Evolutionary conservation across 1,140 invertebrate genomes (phyloP).

Genomic region (Neodiprion virginianus): DNA sequence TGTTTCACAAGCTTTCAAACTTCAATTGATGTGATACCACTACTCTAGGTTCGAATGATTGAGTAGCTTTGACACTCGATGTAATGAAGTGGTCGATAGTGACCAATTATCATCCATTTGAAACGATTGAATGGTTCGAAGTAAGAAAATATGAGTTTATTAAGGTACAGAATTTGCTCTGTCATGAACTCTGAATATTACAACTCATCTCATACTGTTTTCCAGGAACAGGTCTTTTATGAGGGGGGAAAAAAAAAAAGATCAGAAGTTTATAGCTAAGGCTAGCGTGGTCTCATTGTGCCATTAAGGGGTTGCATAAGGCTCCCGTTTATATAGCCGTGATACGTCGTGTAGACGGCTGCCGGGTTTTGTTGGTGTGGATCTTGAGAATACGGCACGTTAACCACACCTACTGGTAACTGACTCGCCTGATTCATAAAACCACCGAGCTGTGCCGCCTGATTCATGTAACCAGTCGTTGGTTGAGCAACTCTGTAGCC

Average conservation of each 20-base stretch:
- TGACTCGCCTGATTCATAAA: conserved; percentile 82
- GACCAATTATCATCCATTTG: too few relatives aligned
- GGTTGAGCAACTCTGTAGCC: conserved; percentile 72
- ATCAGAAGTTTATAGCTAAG: conserved; percentile 19
- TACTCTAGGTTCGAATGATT: too few relatives aligned
- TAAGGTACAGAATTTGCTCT: too few relatives aligned
- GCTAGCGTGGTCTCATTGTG: conserved; percentile 69
- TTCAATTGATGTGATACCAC: neutral
- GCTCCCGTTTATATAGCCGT: conserved; percentile 75
- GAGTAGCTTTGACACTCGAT: too few relatives aligned
- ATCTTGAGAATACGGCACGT: conserved; percentile 66
- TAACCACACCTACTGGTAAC: conserved; percentile 71
- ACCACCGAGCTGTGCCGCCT: conserved; percentile 72
- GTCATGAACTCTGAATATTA: neutral
- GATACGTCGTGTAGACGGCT: conserved; percentile 74
- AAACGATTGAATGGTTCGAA: too few relatives aligned
- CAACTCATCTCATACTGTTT: neutral
- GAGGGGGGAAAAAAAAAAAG: conserved; percentile 13
- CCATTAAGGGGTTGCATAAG: conserved; percentile 74
- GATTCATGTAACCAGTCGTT: conserved; percentile 74
- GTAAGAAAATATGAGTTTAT: too few relatives aligned
- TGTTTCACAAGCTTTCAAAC: neutral
- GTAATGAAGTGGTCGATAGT: too few relatives aligned
- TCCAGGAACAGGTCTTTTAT: neutral
- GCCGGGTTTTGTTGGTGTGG: conserved; percentile 77